These are phyloP conservation scores for Heliconius congener DNA, from an alignment of 1,140 invertebrate species.

Conservation along the genomic window DNA sequence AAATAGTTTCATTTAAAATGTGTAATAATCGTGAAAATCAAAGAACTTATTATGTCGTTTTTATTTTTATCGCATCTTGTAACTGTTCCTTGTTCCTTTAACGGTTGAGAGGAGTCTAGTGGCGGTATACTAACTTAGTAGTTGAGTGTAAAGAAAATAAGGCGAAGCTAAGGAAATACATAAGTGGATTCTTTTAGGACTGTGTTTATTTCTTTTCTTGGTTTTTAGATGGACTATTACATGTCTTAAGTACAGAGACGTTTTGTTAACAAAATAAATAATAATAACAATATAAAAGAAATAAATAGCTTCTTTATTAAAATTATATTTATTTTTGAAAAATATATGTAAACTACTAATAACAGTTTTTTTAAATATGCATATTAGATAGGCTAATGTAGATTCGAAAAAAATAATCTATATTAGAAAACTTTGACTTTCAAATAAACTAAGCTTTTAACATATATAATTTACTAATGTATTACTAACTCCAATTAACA, in stretches of 20 bases:
- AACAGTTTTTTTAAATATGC: too few species aligned
- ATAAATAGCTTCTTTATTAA: neutral
- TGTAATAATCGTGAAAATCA: too few species aligned
- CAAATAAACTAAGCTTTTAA: too few species aligned
- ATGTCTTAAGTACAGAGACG: neutral
- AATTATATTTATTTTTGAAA: too few species aligned
- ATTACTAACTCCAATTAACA: too few species aligned
- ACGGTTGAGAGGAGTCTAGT: constrained; percentile 35
- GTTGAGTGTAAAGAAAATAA: constrained; percentile 41
- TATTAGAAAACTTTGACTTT: too few species aligned
- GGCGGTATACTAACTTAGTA: constrained; percentile 40
- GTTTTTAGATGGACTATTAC: neutral
- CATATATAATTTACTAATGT: too few species aligned
- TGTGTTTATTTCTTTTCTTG: neutral
- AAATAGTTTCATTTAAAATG: too few species aligned
- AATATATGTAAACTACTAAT: too few species aligned
- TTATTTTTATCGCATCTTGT: neutral
- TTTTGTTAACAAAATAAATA: neutral
- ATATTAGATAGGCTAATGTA: too few species aligned
- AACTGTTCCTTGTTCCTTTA: constrained; percentile 35
- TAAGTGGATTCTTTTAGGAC: constrained; percentile 4
- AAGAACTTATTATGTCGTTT: neutral
- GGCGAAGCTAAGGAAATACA: constrained; percentile 19
- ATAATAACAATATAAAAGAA: neutral
- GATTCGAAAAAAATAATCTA: too few species aligned